Conservation (phyloP, 2,797 vertebrate species). For the Odontamblyopus lacepedii region DNA sequence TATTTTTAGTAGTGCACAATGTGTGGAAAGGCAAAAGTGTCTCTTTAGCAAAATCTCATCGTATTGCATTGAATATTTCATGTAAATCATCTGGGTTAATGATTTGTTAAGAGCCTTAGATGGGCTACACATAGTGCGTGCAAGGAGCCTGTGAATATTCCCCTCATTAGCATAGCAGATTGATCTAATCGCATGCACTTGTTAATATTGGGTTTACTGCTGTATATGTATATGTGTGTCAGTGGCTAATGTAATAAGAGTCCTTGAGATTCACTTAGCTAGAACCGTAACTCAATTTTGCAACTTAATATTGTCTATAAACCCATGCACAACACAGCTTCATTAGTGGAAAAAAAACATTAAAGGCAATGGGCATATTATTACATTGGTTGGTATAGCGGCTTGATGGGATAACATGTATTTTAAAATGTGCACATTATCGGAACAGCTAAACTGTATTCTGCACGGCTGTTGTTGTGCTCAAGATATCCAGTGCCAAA, state of each 20-base stretch:
- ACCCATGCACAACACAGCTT: constrained; percentile 56
- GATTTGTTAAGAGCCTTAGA: constrained; percentile 36
- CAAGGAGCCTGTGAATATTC: constrained; percentile 38
- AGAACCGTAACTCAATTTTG: constrained; percentile 71
- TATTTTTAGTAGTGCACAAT: neutral
- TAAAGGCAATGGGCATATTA: constrained; percentile 67
- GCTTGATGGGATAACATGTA: constrained; percentile 63
- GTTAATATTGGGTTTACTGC: constrained; percentile 69
- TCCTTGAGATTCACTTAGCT: constrained; percentile 71
- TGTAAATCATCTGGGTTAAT: constrained; percentile 56
- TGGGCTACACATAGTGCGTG: constrained; percentile 20
- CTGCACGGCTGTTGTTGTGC: constrained; percentile 64
- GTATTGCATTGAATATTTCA: constrained; percentile 42
- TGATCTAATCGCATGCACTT: constrained; percentile 65
- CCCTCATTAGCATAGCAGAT: constrained; percentile 59
- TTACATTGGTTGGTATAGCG: constrained; percentile 72
- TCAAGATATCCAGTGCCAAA: constrained; percentile 51
- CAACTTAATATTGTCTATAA: constrained; percentile 65
- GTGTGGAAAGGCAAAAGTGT: constrained; percentile 14
- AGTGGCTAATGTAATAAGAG: constrained; percentile 68
- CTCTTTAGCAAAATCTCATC: constrained; percentile 20
- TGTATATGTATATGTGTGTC: constrained; percentile 53
- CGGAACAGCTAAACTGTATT: constrained; percentile 57
- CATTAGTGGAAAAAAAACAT: constrained; percentile 52
- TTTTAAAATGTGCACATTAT: constrained; percentile 39